A percentile compares a stretch with the other conserved stretches of the same genome.
phyloP scores from a whole-genome alignment of 2,797 vertebrate species.

The Leptoclinus maculatus region DNA sequence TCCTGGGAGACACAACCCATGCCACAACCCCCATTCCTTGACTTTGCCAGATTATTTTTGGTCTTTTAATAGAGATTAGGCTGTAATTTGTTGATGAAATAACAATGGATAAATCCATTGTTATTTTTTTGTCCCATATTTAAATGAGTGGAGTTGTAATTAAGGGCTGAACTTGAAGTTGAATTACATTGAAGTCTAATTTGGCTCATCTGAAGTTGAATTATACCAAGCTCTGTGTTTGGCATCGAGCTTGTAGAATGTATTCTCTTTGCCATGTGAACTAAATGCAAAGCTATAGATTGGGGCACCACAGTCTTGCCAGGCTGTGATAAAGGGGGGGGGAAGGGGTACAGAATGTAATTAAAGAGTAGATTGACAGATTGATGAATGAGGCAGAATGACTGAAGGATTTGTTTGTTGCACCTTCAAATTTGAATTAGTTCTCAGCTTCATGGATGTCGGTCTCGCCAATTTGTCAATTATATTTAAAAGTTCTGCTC shows the following conservation, averaged over 20 bases:
- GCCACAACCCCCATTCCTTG: conserved; percentile 30
- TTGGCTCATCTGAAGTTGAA: conserved; percentile 1
- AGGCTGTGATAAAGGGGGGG: background rate
- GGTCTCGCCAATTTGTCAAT: background rate
- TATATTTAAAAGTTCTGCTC: background rate
- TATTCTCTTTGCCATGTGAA: conserved; percentile 12
- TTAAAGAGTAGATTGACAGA: conserved; percentile 2
- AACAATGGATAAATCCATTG: conserved; percentile 38
- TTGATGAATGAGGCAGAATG: background rate
- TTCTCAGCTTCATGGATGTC: background rate
- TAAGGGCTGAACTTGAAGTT: conserved; percentile 21
- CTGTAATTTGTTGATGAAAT: conserved; percentile 32
- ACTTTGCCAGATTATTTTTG: conserved; percentile 57
- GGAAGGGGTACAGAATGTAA: background rate
- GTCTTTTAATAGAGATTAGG: conserved; percentile 46
- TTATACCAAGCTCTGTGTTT: background rate
- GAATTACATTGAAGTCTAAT: conserved; percentile 13
- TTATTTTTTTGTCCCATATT: conserved; percentile 27
- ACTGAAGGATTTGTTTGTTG: background rate
- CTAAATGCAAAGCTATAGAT: conserved; percentile 8
- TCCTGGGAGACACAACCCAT: conserved; percentile 54
- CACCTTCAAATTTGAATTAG: background rate
- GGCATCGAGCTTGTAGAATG: background rate
- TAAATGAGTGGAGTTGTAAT: conserved; percentile 21
- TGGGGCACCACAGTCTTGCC: background rate